Conservation (phyloP, 2,888 invertebrate species). For the Pterostichus niger region DNA sequence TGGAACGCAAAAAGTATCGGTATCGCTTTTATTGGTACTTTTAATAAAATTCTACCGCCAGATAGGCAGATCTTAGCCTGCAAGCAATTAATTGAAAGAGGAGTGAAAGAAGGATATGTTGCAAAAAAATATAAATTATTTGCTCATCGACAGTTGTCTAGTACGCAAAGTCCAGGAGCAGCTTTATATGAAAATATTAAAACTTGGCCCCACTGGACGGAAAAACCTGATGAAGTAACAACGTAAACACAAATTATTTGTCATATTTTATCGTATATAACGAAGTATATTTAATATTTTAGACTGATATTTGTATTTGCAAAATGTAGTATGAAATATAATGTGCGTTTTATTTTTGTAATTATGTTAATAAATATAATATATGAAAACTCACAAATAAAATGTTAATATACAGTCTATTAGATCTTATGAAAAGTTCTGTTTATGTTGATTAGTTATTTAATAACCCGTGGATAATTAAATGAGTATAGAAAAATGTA, state of each 20-base stretch:
- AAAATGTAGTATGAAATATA: conserved; percentile 1
- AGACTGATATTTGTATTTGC: conserved; percentile 52
- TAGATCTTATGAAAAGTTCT: too few species aligned
- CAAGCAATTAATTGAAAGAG: conserved; percentile 81
- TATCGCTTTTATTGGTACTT: conserved; percentile 87
- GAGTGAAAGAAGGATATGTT: conserved; percentile 82
- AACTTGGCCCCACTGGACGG: conserved; percentile 84
- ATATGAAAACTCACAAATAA: too few species aligned
- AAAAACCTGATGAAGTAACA: conserved; percentile 68
- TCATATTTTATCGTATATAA: conserved; percentile 9
- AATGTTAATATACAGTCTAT: too few species aligned
- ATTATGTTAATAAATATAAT: too few species aligned
- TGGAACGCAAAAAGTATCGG: conserved; percentile 85
- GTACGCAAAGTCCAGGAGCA: conserved; percentile 85
- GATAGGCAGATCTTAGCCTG: conserved; percentile 81
- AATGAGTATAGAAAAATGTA: too few species aligned
- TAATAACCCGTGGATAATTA: too few species aligned
- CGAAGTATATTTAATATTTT: conserved; percentile 11
- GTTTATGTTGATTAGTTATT: too few species aligned
- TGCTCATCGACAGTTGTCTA: conserved; percentile 83
- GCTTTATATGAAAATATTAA: conserved; percentile 82
- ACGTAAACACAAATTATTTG: conserved; percentile 50
- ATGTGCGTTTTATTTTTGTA: too few species aligned
- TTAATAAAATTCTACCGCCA: conserved; percentile 79
- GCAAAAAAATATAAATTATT: conserved; percentile 83